Conservation (phyloP, 1,140 invertebrate genomes). For the Cherax quadricarinatus region DNA sequence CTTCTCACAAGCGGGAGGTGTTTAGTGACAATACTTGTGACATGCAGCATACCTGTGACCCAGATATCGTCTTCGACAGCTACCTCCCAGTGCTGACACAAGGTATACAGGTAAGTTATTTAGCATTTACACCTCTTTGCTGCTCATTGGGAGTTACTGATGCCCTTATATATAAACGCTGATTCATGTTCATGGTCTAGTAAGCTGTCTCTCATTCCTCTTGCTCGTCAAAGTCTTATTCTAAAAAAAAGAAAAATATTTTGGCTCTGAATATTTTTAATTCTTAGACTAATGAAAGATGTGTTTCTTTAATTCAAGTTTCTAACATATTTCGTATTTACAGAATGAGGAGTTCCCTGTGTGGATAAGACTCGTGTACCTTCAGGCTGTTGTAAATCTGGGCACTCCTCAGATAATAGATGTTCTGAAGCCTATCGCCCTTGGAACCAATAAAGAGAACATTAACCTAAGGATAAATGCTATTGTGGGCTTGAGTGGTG, state of each 20-base stretch:
- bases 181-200: too few species aligned
- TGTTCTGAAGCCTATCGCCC: conserved; percentile 1
- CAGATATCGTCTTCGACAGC: background rate
- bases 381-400: background rate
- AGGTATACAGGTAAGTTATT: background rate
- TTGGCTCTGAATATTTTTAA: too few species aligned
- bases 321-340: background rate
- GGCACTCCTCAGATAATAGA: conserved; percentile 11
- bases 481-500: background rate
- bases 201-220: too few species aligned
- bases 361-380: conserved; percentile 5
- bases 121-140: background rate
- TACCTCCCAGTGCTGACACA: background rate
- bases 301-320: too few species aligned
- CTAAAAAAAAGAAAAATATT: too few species aligned
- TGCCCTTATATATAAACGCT: too few species aligned
- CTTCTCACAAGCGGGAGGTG: background rate
- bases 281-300: too few species aligned
- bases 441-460: background rate
- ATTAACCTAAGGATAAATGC: background rate
- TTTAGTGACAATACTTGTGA: conserved; percentile 7
- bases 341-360: background rate
- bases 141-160: too few species aligned
- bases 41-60: background rate
- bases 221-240: too few species aligned